Conservation (phyloP, 30 jellyfish, hydroid and myxozoan species). For the Cassiopea xamachana region DNA sequence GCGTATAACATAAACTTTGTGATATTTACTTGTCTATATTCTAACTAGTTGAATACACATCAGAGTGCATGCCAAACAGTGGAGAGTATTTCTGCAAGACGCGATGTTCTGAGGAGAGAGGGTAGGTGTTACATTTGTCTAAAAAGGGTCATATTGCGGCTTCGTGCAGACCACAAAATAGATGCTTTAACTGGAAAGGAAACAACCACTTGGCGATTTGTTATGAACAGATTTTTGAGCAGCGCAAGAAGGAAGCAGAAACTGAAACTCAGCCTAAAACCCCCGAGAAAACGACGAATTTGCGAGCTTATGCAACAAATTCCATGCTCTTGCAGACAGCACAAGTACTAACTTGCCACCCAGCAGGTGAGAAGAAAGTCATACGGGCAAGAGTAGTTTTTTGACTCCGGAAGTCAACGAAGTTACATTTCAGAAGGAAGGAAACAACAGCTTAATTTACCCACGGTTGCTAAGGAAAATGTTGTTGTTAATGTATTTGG, state of each 20-base stretch:
- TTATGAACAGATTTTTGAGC: background rate
- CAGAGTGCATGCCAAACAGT: conserved; percentile 13
- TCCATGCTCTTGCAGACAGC: background rate
- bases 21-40: too few species aligned
- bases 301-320: background rate
- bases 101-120: too few species aligned
- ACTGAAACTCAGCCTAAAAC: background rate
- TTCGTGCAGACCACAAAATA: background rate
- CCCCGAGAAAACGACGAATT: background rate
- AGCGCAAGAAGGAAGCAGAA: background rate
- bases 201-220: conserved; percentile 26
- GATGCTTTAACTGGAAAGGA: background rate
- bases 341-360: background rate
- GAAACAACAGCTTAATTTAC: background rate
- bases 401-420: conserved; percentile 4
- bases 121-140: background rate
- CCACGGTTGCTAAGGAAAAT: background rate
- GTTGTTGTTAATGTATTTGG: conserved; percentile 10
- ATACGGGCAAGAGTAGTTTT: background rate
- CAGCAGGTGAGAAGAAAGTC: background rate
- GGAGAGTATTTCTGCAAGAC: background rate
- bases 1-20: too few species aligned
- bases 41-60: too few species aligned
- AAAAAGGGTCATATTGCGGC: conserved; percentile 15
- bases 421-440: background rate